Base-by-base conservation (phyloP, 2,797 vertebrate genomes). In the Coendou prehensilis region DNA sequence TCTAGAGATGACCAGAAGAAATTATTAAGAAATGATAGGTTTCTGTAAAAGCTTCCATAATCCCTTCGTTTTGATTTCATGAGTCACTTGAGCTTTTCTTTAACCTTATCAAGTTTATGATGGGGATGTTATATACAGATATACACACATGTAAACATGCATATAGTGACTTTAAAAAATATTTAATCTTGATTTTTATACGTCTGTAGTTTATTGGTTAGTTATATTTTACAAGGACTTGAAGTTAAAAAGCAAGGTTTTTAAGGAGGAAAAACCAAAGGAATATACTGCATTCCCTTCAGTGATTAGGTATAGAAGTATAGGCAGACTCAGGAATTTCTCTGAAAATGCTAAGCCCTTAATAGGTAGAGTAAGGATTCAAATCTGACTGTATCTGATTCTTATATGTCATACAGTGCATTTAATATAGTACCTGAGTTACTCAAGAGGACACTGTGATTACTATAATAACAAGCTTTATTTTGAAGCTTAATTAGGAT, bases 101-200 rank as follows among this genome's bases (percentile, higher is more conserved):
- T 59, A 47, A 81, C 13, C 45, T 67, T 63, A 41, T 91, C 93
- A 89, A 64, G 20, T 59, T 75, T 86, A 54, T 8, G 11, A 9
- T 71, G 50, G 11, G 2, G 26, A 67, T 84, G 4, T 75, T 90
- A 17, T 80, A 18, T 84, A 37, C 20, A 89, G 28, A 81, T 67
- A 59, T 28, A 28, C 7, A 67, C 50, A 81, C 22, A 9, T 41
- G 22, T 92, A 78, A 17, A 56, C 26, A 22, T 81, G 54, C 7
- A n/a, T 71, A 37, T 63, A 82, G 15, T 89, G 30, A 78, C 41
- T n/a, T 73, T 81, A 57, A 30, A 90, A 88, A 93, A 92, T 56
- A 13, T 37, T 17, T 90, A 33, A 83, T 63, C 69, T 61, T 93
- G 22, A n/a, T 47, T 87, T 97, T 76, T 41, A 18, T 82, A 45